A percentile compares a stretch with the other conserved stretches of the same genome.
These are phyloP conservation scores for Beroe forskalii DNA, from an alignment of 37 sponge, comb jelly and placozoan species.

Conservation along the genomic window DNA sequence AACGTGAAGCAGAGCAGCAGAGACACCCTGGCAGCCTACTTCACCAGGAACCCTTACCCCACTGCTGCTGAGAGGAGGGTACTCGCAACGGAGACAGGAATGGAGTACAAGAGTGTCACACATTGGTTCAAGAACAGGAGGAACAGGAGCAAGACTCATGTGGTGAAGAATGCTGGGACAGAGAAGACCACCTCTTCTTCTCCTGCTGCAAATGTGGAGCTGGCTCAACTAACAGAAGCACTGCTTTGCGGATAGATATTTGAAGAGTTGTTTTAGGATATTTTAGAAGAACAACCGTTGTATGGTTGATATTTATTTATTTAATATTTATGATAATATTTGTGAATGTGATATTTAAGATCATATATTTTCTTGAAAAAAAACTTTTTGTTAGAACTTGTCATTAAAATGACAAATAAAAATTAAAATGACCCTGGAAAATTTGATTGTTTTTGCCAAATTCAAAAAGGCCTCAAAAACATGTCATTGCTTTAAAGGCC, in stretches of 20 bases:
- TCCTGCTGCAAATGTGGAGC: neutral
- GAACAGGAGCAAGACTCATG: neutral
- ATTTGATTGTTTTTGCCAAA: too few relatives aligned
- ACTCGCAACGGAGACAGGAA: slow-evolving; percentile 21
- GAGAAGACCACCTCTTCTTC: neutral
- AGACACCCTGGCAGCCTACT: slow-evolving; percentile 15
- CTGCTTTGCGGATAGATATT: neutral
- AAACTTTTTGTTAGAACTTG: too few relatives aligned
- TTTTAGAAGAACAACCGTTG: too few relatives aligned
- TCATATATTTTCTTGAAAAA: too few relatives aligned
- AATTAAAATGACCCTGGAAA: too few relatives aligned
- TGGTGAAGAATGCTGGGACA: too few relatives aligned
- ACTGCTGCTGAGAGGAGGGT: slow-evolving; percentile 57
- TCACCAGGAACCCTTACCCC: slow-evolving; percentile 26
- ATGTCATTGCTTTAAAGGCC: too few relatives aligned
- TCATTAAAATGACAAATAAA: too few relatives aligned
- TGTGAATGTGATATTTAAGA: too few relatives aligned
- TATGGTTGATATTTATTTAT: slow-evolving; percentile 14
- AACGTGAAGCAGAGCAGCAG: slow-evolving; percentile 32
- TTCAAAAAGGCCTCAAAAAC: too few relatives aligned
- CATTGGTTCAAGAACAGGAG: slow-evolving; percentile 66
- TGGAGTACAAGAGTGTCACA: slow-evolving; percentile 24
- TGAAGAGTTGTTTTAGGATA: neutral
- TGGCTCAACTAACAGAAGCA: neutral
- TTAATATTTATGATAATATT: slow-evolving; percentile 57